phyloP scores from a whole-genome alignment of 1,140 invertebrate genomes.

The Apis laboriosa region DNA sequence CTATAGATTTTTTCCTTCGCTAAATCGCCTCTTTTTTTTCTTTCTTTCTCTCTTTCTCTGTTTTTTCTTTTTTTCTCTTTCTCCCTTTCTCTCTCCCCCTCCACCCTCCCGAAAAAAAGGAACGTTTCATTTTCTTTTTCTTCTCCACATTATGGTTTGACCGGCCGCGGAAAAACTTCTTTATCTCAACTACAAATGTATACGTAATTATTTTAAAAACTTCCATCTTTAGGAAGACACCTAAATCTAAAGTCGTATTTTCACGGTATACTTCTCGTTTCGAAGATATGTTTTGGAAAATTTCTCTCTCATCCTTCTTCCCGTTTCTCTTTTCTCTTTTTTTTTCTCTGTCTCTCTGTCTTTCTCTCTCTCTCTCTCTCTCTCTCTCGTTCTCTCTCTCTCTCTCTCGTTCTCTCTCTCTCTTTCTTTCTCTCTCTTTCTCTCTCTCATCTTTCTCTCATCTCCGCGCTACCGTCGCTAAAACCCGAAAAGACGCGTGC shows the following conservation, averaged over 20 bases:
- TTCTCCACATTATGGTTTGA: constrained; percentile 70
- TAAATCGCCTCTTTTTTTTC: not conserved
- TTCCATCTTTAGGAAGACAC: constrained; percentile 61
- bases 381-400: not conserved
- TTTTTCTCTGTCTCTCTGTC: not conserved
- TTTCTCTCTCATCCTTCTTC: not conserved
- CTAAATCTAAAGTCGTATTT: constrained; percentile 79
- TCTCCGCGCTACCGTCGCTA: constrained; percentile 27
- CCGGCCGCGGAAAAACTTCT: constrained; percentile 47
- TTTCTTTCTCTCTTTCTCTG: no score
- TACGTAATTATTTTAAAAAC: constrained; percentile 62
- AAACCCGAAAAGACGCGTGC: constrained; percentile 48
- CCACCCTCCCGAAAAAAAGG: no score
- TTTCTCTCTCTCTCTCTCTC: no score
- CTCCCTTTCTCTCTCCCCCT: no score
- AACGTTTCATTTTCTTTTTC: constrained; percentile 5
- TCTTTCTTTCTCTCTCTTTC: not conserved
- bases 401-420: not conserved
- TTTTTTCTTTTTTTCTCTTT: no score
- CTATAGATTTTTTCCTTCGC: not conserved
- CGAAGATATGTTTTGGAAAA: constrained; percentile 74
- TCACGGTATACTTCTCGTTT: constrained; percentile 77
- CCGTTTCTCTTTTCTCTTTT: not conserved
- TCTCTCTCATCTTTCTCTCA: not conserved
- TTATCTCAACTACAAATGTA: constrained; percentile 57